phyloP scores from a whole-genome alignment of 2,888 invertebrate species.

The Sesia bembeciformis region DNA sequence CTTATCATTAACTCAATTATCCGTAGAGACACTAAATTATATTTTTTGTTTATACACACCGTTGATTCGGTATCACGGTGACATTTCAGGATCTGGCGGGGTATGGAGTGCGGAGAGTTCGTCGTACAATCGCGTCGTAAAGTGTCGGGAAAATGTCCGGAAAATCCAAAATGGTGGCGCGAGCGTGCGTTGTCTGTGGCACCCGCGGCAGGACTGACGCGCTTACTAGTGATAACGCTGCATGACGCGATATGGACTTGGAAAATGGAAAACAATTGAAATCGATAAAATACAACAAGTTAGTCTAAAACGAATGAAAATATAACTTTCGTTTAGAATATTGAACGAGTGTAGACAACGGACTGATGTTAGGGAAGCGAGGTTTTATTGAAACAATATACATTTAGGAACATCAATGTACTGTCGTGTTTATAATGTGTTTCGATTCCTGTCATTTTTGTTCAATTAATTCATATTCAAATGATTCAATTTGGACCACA shows the following conservation, averaged over 20 bases:
- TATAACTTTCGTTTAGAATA: no score
- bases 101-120: constrained; percentile 21
- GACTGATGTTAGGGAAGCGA: no score
- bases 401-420: no score
- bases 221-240: constrained; percentile 51
- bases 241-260: constrained; percentile 36
- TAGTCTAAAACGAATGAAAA: background rate
- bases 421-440: no score
- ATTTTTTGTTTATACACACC: constrained; percentile 41
- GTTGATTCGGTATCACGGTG: constrained; percentile 47
- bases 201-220: constrained; percentile 50
- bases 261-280: constrained; percentile 65
- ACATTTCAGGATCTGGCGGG: constrained; percentile 45
- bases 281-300: constrained; percentile 13
- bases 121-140: constrained; percentile 24
- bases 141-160: constrained; percentile 40
- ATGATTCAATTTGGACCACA: no score
- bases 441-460: no score
- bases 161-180: constrained; percentile 21
- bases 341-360: no score
- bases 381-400: no score
- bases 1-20: constrained; percentile 46
- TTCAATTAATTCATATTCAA: no score
- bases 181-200: constrained; percentile 42
- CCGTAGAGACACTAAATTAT: constrained; percentile 28